Percentiles rank a stretch among this genome's conserved stretches.
Conservation (phyloP, 2,888 invertebrate genomes). For the Drosophila affinis region DNA sequence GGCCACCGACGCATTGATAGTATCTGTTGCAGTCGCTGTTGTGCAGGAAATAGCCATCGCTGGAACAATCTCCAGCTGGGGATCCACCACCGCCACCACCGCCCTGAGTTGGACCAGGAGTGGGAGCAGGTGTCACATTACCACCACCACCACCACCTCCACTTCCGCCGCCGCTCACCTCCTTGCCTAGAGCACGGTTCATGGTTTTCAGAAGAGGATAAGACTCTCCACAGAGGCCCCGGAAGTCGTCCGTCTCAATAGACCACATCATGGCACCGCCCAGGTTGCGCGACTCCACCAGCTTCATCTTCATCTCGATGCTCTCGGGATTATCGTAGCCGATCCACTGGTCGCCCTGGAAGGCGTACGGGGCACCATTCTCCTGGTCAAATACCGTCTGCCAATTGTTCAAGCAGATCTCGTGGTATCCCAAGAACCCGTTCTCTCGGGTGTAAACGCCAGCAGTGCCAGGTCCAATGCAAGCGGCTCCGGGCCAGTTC, state of each 20-base stretch:
- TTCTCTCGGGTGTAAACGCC: constrained; percentile 53
- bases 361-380: constrained; percentile 88
- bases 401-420: constrained; percentile 74
- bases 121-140: constrained; percentile 27
- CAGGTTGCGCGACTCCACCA: constrained; percentile 91
- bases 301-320: constrained; percentile 90
- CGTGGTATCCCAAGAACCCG: constrained; percentile 66
- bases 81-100: constrained; percentile 1
- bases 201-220: constrained; percentile 67
- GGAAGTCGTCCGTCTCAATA: constrained; percentile 96
- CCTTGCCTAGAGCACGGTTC: constrained; percentile 54
- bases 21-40: constrained; percentile 89
- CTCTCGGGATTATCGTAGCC: constrained; percentile 94
- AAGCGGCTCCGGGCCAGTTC: constrained; percentile 56
- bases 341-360: constrained; percentile 94
- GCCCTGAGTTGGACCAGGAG: constrained; percentile 13
- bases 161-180: constrained; percentile 11
- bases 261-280: constrained; percentile 89
- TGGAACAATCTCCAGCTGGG: constrained; percentile 35
- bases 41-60: constrained; percentile 84
- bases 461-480: constrained; percentile 52
- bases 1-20: constrained; percentile 86
- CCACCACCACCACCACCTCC: constrained; percentile 20
- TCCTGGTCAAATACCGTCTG: constrained; percentile 52
- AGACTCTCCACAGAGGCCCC: constrained; percentile 90